Conservation (phyloP, 2,113 vertebrate species). For the Ammospiza caudacuta region DNA sequence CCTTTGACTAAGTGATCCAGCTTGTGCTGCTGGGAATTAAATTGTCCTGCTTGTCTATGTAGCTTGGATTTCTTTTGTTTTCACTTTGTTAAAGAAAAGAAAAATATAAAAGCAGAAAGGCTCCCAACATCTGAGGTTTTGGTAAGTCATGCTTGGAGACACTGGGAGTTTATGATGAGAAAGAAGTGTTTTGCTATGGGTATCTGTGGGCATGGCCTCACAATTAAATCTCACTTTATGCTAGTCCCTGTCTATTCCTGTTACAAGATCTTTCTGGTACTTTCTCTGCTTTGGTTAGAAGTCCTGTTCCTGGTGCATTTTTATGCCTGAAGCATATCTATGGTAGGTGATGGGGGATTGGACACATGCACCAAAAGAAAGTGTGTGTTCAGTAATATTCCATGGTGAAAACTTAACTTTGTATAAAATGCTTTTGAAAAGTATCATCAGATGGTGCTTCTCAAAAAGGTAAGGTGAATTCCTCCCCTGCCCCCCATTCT, state of each 20-base stretch:
- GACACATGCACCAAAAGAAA: neutral
- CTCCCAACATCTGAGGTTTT: neutral
- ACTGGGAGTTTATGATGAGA: neutral
- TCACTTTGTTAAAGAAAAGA: conserved; percentile 8
- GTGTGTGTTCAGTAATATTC: neutral
- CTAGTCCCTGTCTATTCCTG: neutral
- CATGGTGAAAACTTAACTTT: neutral
- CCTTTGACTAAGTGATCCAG: conserved; percentile 61
- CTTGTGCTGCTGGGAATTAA: conserved; percentile 45
- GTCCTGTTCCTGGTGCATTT: neutral
- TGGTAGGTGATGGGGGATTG: neutral
- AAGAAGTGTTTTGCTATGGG: neutral
- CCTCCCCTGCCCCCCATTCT: neutral
- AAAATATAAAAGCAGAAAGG: neutral
- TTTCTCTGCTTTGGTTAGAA: neutral
- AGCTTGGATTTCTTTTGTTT: conserved; percentile 36
- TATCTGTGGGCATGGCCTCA: neutral
- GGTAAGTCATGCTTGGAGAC: conserved; percentile 1
- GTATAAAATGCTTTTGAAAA: neutral
- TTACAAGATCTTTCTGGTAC: neutral
- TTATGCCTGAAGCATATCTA: neutral
- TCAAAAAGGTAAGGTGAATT: conserved; percentile 51
- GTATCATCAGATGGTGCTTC: neutral
- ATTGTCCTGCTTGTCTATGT: conserved; percentile 50
- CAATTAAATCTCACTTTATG: neutral